Base-by-base conservation (phyloP, 2,113 vertebrate genomes). In the Lepus americanus region DNA sequence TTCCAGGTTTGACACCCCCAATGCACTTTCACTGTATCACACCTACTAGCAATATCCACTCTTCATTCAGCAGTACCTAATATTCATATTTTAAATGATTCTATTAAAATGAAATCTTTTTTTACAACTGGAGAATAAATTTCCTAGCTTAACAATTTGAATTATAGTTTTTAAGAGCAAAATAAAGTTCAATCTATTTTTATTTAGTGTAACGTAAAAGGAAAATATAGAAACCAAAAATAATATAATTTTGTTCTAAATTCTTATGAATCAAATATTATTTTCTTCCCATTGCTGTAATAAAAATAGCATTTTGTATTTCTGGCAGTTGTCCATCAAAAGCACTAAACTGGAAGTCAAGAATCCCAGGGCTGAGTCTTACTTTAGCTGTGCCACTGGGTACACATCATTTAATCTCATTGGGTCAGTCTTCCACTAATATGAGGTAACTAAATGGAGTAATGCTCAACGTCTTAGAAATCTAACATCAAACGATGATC, bases 1-100 rank as follows among this genome's bases (percentile, higher is more conserved):
- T 95, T 83, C 25, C 86, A 89, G 66, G 51, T 81, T 70, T 95
- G 86, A 90, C 90, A 96, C 79, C 89, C 90, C 51, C 49, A 86
- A 91, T 95, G 82, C 74, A 80, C 86, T 89, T 94, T 70, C 25
- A 66, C 44, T 19, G 5, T 53, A 91, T 90, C 53, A 92, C 51
- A 64, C 66, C 84, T 79, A 63, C 89, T 3, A 95, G 87, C 67
- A 59, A 93, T 87, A 94, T 23, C 72, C 51, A 94, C 63, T 88
- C 88, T 89, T 96, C 83, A 73, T 91, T 87, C 80, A 61, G 49
- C 74, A 82, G 53, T 76, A 88, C 86, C 74, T 79, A 92, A 96
- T 72, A 95, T 63, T 92, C 64, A 78, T 33, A 85, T 61, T 36
- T 95, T 80, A 94, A 91, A 87, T 81, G 74, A 89, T 19, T 72